Percentiles rank a stretch among this genome's conserved stretches.
These are phyloP conservation scores for Urocyon cinereoargenteus DNA, from an alignment of 2,797 vertebrate genomes.

Conservation along the genomic window DNA sequence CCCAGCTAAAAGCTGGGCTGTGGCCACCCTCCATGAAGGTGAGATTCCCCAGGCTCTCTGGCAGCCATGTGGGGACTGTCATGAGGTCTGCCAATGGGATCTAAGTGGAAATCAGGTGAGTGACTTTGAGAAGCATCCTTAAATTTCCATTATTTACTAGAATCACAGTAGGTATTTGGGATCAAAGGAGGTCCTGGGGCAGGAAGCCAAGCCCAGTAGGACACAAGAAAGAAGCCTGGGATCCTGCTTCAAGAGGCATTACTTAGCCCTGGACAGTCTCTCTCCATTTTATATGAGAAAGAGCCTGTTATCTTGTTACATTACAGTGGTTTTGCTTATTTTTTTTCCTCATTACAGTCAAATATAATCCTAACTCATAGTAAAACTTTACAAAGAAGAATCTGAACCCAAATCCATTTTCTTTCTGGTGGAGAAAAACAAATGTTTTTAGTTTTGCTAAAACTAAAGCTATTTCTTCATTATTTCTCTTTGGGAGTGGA, in stretches of 20 bases:
- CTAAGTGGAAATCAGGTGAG: neutral
- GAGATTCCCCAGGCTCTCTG: neutral
- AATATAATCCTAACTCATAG: neutral
- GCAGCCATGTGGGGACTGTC: accelerated
- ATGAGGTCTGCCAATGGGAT: neutral
- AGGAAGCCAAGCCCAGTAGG: neutral
- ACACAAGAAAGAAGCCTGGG: neutral
- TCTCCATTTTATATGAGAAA: neutral
- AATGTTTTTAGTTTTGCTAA: constrained; percentile 11
- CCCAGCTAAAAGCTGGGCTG: neutral
- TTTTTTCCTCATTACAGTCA: neutral
- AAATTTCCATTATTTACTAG: neutral
- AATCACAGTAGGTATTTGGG: neutral
- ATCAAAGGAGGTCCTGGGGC: neutral
- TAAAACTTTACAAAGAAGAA: neutral
- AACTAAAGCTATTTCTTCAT: constrained; percentile 26
- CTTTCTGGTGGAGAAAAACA: neutral
- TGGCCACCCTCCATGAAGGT: neutral
- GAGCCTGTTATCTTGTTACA: neutral
- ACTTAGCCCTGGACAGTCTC: neutral
- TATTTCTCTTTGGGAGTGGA: constrained; percentile 53
- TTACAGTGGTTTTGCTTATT: neutral
- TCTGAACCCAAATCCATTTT: neutral
- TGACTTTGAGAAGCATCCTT: neutral
- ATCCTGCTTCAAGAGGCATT: neutral